A percentile compares a stretch with the other conserved stretches of the same genome.
Conservation (phyloP, 2,888 invertebrate genomes). For the Ophion costatus region DNA sequence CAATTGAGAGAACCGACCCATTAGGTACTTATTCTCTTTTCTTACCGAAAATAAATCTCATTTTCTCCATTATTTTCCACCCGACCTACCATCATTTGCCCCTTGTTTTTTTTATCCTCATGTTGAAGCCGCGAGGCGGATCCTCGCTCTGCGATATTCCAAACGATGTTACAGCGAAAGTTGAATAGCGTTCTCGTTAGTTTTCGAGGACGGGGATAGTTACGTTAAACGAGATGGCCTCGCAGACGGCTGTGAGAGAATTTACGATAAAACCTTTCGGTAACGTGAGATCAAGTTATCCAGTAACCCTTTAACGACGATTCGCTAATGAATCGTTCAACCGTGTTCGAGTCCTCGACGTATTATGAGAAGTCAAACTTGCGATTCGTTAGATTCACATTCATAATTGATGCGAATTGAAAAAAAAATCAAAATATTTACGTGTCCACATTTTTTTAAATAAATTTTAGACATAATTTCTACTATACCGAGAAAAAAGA, state of each 20-base stretch:
- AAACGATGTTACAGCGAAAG: constrained; percentile 33
- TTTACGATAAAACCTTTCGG: constrained; percentile 14
- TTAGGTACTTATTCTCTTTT: not conserved
- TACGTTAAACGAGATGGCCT: constrained; percentile 22
- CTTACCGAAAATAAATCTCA: constrained; percentile 21
- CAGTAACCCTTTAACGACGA: constrained; percentile 20
- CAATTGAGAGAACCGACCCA: constrained; percentile 36
- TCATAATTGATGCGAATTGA: not conserved
- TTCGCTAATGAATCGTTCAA: not conserved
- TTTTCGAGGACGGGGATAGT: constrained; percentile 25
- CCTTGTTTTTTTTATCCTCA: not conserved
- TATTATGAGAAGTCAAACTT: not conserved
- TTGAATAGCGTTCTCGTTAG: constrained; percentile 51
- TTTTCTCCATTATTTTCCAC: constrained; percentile 1
- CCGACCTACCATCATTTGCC: not conserved
- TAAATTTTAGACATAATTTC: not conserved
- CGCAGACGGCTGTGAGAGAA: not conserved
- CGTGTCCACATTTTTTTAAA: not conserved
- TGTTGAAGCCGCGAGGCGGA: not conserved
- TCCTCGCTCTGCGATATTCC: not conserved
- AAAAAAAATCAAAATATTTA: not conserved
- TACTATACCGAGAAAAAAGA: not conserved
- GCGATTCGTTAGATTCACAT: not conserved
- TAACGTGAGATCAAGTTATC: constrained; percentile 27
- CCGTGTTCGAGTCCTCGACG: not conserved